phyloP scores from a whole-genome alignment of 2,113 vertebrate species.

The Pterocles burchelli region DNA sequence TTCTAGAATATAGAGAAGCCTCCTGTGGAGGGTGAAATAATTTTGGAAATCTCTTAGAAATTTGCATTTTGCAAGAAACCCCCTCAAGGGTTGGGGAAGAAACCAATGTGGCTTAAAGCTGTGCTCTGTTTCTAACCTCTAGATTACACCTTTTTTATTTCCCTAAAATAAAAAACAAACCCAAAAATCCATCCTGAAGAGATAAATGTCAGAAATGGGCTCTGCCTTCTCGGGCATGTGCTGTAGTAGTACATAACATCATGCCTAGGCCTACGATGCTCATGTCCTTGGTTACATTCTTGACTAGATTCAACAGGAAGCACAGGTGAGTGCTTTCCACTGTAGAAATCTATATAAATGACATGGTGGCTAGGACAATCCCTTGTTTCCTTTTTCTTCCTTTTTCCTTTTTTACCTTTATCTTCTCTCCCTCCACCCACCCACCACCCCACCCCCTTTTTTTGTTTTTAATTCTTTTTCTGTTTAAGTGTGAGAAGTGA shows the following conservation, averaged over 20 bases:
- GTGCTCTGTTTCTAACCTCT: neutral
- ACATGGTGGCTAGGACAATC: neutral
- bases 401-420: neutral
- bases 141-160: neutral
- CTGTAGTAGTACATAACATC: neutral
- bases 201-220: neutral
- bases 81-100: neutral
- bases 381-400: neutral
- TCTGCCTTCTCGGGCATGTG: neutral
- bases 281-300: neutral
- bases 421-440: too few relatives aligned
- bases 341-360: neutral
- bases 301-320: neutral
- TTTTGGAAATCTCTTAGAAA: neutral
- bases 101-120: neutral
- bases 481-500: neutral
- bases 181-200: neutral
- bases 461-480: neutral
- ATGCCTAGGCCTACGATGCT: rapidly evolving
- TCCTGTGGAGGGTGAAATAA: neutral
- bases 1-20: neutral
- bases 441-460: too few relatives aligned
- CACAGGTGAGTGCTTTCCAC: neutral
- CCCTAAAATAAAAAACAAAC: neutral
- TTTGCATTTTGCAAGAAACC: neutral